Conservation (phyloP, 1,140 invertebrate species). For the Ceratina australensis region DNA sequence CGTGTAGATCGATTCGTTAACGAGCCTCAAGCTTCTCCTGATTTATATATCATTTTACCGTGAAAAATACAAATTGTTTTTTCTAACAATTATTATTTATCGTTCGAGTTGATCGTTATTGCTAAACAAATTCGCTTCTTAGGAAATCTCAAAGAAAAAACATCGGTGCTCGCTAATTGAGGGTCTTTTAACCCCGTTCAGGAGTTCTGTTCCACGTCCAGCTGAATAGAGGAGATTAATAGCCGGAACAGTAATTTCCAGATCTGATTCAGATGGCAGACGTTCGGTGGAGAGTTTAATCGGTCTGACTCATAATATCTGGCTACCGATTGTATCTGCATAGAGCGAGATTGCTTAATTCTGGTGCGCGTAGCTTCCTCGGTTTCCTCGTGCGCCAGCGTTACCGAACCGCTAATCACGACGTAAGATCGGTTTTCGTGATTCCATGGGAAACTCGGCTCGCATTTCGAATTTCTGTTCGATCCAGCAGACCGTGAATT, state of each 20-base stretch:
- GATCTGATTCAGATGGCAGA: background rate
- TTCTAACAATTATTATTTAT: background rate
- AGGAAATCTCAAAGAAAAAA: too few species aligned
- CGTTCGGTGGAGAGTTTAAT: background rate
- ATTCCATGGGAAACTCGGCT: conserved; percentile 46
- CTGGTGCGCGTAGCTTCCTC: conserved; percentile 6
- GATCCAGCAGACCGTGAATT: conserved; percentile 54
- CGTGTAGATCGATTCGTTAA: conserved; percentile 5
- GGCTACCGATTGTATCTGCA: conserved; percentile 19
- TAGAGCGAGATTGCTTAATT: conserved; percentile 19
- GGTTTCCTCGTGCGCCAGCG: conserved; percentile 17
- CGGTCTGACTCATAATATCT: background rate
- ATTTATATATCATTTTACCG: too few species aligned
- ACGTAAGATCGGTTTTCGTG: conserved; percentile 48
- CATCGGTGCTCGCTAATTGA: too few species aligned
- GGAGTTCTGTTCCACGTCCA: too few species aligned
- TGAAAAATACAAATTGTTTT: too few species aligned
- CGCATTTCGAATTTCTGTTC: conserved; percentile 56
- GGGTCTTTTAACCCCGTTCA: too few species aligned
- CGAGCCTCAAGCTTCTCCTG: background rate
- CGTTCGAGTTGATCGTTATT: background rate
- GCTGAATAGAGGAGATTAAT: background rate
- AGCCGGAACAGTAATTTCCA: background rate
- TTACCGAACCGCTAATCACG: conserved; percentile 39
- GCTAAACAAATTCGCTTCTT: background rate